Base-by-base conservation (phyloP, 2,113 vertebrate species). In the Xenopus laevis region DNA sequence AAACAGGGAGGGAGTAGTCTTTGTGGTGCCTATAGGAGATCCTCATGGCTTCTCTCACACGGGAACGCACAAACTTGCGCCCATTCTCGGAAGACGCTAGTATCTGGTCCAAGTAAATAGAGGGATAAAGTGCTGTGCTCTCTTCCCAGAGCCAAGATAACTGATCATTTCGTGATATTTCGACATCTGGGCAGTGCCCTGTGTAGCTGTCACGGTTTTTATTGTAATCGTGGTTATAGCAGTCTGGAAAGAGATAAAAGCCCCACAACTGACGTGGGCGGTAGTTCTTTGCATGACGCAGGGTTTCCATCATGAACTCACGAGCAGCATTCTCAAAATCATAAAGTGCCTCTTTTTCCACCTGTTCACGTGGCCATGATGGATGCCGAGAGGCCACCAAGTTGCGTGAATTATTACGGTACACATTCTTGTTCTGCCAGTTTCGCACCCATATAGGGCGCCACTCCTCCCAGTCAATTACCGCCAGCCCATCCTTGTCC, bases 391-490 rank as follows among this genome's bases (percentile, higher is more conserved):
- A 81, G 21, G 55, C 44, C 72, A 98, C 94, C 63, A 96, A 73
- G 1, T 84, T 79, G 15, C 82, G 83, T 0, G 97, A 99, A 0
- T 69, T 82, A 13, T 67, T 86, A 47, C 94, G 93, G 83, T 99
- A 99, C 21, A 98, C 72, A 18, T 91, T 85, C 83, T 98, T 99
- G 57, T 78, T 79, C 10, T 93, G 89, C 97, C 96, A 98, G 88
- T 98, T 99, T 6, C 97, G 92, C 65, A 95, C 89, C 97, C 97
- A 99, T 18, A 96, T 90, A 0, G 97, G 97, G 7, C 94, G 88
- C 97, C 97, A 98, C 61, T 98, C 94, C 75, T 98, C 96, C 97
- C 97, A 99, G 89, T 97, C 97, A 0, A 99, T 98, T 70, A 98
- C 85, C 0, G 96, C 94, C 79, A 99, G 86, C 0, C 97, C 96